These are phyloP conservation scores for Battus philenor DNA, from an alignment of 1,140 invertebrate species.

Conservation along the genomic window DNA sequence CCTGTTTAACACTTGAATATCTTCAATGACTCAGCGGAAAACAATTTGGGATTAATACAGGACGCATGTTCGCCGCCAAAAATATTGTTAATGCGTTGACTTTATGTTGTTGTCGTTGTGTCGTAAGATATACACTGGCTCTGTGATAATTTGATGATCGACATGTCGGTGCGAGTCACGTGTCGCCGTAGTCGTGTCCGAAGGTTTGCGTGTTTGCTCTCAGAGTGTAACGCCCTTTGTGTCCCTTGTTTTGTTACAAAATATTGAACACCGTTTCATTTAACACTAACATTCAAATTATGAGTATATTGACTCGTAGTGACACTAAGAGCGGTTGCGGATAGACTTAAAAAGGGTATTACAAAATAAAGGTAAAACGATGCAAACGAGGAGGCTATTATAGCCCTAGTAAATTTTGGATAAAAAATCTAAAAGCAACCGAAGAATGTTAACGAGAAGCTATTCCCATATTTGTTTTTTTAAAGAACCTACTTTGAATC, in stretches of 20 bases:
- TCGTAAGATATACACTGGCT: neutral
- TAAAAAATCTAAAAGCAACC: too few relatives aligned
- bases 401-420: neutral
- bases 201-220: constrained; percentile 48
- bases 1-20: constrained; percentile 3
- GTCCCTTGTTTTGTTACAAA: constrained; percentile 74
- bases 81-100: neutral
- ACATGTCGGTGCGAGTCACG: constrained; percentile 31
- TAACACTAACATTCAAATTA: constrained; percentile 71
- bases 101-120: constrained; percentile 16
- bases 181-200: constrained; percentile 35
- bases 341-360: constrained; percentile 39
- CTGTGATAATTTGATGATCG: constrained; percentile 58
- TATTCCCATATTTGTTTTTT: too few relatives aligned
- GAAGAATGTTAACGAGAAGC: too few relatives aligned
- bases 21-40: constrained; percentile 7
- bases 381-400: constrained; percentile 13
- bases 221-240: constrained; percentile 72
- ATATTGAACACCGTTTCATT: constrained; percentile 75
- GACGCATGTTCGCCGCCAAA: neutral
- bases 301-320: constrained; percentile 54
- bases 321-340: constrained; percentile 38
- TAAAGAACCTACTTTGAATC: too few relatives aligned
- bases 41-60: neutral
- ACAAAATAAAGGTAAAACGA: constrained; percentile 32